phyloP scores from a whole-genome alignment of 35 echinoderm and acorn worm species.

The Chiridota heheva region DNA sequence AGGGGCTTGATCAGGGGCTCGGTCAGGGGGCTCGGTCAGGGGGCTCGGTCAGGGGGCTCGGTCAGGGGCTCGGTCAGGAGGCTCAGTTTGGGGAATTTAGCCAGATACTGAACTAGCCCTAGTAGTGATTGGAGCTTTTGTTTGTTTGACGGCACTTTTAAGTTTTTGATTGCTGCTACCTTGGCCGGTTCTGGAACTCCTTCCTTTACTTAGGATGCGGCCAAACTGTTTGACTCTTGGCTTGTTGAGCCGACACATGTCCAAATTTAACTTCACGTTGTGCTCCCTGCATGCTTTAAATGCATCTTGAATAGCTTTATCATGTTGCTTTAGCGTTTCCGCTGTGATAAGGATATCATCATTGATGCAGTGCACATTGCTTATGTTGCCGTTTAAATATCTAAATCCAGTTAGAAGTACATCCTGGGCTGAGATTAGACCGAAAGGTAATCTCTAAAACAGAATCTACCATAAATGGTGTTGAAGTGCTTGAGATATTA shows the following conservation, averaged over 20 bases:
- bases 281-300: conserved; percentile 11
- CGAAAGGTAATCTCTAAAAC: conserved; percentile 44
- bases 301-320: conserved; percentile 24
- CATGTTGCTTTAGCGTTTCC: conserved; percentile 35
- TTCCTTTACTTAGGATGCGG: conserved; percentile 31
- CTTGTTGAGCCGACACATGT: conserved; percentile 34
- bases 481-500: conserved; percentile 28
- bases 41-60: too few relatives aligned
- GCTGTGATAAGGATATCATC: conserved; percentile 51
- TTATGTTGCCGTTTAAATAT: conserved; percentile 18
- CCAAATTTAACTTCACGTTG: conserved; percentile 38
- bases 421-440: conserved; percentile 43
- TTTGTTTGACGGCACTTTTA: conserved; percentile 7
- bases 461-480: conserved; percentile 37
- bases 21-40: too few relatives aligned
- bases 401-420: conserved; percentile 35
- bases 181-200: conserved; percentile 31
- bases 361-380: conserved; percentile 43
- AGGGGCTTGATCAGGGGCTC: too few relatives aligned
- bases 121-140: conserved; percentile 24
- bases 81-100: conserved; percentile 9
- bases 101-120: conserved; percentile 20
- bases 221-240: conserved; percentile 28
- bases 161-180: conserved; percentile 21
- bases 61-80: neutral